Conservation (phyloP, 2,113 vertebrate genomes). For the Peromyscus californicus region DNA sequence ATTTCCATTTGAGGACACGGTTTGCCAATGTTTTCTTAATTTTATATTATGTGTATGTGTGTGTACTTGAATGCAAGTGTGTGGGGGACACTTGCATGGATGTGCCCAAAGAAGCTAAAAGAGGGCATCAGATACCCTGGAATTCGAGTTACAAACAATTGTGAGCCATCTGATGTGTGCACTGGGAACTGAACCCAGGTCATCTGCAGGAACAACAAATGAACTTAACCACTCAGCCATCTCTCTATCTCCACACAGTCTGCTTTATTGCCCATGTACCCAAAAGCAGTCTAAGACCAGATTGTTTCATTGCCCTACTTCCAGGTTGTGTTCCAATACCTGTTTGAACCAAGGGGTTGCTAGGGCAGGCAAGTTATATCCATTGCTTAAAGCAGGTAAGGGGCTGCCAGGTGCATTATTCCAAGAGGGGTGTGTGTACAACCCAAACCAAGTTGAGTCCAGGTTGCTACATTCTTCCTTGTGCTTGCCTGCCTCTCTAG, state of each 20-base stretch:
- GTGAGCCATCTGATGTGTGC: background rate
- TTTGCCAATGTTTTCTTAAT: background rate
- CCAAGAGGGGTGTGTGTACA: background rate
- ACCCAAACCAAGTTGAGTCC: background rate
- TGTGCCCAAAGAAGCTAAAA: background rate
- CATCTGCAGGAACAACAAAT: background rate
- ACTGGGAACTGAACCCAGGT: background rate
- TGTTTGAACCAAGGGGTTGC: background rate
- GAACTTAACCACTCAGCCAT: background rate
- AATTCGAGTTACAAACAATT: background rate
- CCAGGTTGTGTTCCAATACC: background rate
- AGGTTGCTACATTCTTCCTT: background rate
- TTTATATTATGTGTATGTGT: background rate
- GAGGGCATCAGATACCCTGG: background rate
- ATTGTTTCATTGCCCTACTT: background rate
- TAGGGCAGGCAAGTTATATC: background rate
- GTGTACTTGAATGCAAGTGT: background rate
- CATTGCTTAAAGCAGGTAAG: background rate
- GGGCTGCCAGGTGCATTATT: background rate
- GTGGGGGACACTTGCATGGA: background rate
- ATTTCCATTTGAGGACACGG: background rate
- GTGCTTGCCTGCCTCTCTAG: background rate
- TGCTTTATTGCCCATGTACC: background rate
- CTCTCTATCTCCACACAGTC: background rate
- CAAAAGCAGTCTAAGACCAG: background rate